phyloP scores from a whole-genome alignment of 1,140 invertebrate species.

The Sitobion miscanthi region DNA sequence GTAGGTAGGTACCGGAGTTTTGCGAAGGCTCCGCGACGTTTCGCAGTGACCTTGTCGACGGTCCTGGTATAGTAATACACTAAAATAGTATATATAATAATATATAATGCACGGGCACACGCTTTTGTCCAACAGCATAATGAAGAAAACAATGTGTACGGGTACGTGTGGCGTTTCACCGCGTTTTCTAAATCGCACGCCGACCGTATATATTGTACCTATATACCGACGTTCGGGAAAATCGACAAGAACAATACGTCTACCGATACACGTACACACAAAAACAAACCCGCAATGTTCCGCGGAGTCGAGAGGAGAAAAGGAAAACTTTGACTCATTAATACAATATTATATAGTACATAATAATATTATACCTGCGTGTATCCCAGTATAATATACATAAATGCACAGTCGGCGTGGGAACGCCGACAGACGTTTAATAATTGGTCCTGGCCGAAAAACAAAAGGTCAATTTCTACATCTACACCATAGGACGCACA shows the following conservation, averaged over 20 bases:
- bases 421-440: background rate
- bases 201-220: background rate
- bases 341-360: background rate
- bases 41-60: background rate
- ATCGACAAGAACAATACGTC: slow-evolving; percentile 15
- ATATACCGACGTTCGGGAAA: background rate
- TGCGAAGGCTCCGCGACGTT: background rate
- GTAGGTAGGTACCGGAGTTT: background rate
- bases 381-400: background rate
- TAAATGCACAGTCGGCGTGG: background rate
- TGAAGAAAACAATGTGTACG: slow-evolving; percentile 17
- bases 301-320: background rate
- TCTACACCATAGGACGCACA: background rate
- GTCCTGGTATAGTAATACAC: background rate
- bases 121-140: background rate
- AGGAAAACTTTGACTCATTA: background rate
- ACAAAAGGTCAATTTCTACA: slow-evolving; percentile 33
- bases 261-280: background rate
- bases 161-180: slow-evolving; percentile 8
- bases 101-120: background rate
- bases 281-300: background rate
- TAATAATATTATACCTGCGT: background rate
- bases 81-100: background rate
- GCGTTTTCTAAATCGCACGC: slow-evolving; percentile 46
- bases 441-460: slow-evolving; percentile 25